Evolutionary conservation across 1,140 invertebrate genomes (phyloP).

Genomic region (Drosophila navojoa): DNA sequence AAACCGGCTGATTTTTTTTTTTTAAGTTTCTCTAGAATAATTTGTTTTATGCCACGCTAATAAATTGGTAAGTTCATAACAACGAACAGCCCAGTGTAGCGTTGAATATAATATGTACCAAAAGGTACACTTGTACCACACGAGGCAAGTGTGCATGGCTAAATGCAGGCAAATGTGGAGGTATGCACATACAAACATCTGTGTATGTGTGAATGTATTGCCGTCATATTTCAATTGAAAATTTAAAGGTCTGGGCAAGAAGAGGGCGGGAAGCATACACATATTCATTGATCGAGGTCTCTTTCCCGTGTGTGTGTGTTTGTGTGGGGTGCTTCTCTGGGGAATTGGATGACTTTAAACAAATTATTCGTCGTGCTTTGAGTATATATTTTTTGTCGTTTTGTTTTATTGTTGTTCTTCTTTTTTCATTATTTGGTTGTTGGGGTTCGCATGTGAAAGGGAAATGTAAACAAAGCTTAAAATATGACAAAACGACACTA

Average conservation of each 20-base stretch:
- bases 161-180: conserved; percentile 18
- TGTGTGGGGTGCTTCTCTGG: conserved; percentile 20
- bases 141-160: conserved; percentile 24
- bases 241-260: conserved; percentile 59
- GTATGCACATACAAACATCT: background rate
- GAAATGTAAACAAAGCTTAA: conserved; percentile 79
- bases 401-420: conserved; percentile 22
- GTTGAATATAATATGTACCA: background rate
- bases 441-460: conserved; percentile 53
- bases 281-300: conserved; percentile 14
- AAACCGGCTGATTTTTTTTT: too few relatives aligned
- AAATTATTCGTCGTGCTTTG: conserved; percentile 60
- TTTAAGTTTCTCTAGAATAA: background rate
- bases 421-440: conserved; percentile 4
- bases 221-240: conserved; percentile 76
- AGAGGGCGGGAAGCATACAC: conserved; percentile 1
- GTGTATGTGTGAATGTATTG: conserved; percentile 28
- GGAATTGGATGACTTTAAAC: conserved; percentile 68
- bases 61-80: too few relatives aligned
- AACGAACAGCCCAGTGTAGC: background rate
- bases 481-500: conserved; percentile 51
- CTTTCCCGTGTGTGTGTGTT: conserved; percentile 1
- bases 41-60: too few relatives aligned
- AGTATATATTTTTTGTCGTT: conserved; percentile 21
- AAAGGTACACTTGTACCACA: background rate